Evolutionary conservation across 1,140 invertebrate genomes (phyloP).

Genomic region (Drosophila santomea): DNA sequence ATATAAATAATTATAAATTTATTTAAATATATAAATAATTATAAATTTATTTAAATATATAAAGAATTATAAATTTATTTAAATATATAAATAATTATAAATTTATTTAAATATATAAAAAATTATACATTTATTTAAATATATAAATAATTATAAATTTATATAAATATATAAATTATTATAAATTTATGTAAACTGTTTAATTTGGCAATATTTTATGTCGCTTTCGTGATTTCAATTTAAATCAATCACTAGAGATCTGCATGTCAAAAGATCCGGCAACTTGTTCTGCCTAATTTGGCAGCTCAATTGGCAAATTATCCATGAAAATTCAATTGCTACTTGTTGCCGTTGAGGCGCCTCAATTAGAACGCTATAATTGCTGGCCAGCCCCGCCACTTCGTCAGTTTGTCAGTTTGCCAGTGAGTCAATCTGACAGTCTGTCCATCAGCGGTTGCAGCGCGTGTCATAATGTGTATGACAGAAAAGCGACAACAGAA

Average conservation of each 20-base stretch:
- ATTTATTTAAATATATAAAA: too few relatives aligned
- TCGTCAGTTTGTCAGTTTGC: slow-evolving; percentile 15
- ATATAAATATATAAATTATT: too few relatives aligned
- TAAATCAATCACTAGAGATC: neutral
- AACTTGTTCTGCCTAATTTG: slow-evolving; percentile 33
- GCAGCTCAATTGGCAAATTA: slow-evolving; percentile 36
- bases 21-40: too few relatives aligned
- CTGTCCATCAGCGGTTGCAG: slow-evolving; percentile 20
- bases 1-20: too few relatives aligned
- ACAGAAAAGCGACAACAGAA: slow-evolving; percentile 10
- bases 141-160: too few relatives aligned
- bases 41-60: too few relatives aligned
- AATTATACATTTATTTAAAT: too few relatives aligned
- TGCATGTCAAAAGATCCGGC: neutral
- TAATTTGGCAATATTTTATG: neutral
- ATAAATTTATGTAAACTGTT: too few relatives aligned
- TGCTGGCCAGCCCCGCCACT: slow-evolving; percentile 25
- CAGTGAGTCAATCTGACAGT: slow-evolving; percentile 31
- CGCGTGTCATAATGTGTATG: slow-evolving; percentile 54
- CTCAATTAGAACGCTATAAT: slow-evolving; percentile 52
- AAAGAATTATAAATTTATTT: too few relatives aligned
- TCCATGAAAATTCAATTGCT: slow-evolving; percentile 58
- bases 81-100: too few relatives aligned
- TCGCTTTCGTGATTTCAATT: neutral
- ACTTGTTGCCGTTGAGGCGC: slow-evolving; percentile 31